phyloP scores from a whole-genome alignment of 64 coral and sea anemone genomes.

The Dendronephthya gigantea region DNA sequence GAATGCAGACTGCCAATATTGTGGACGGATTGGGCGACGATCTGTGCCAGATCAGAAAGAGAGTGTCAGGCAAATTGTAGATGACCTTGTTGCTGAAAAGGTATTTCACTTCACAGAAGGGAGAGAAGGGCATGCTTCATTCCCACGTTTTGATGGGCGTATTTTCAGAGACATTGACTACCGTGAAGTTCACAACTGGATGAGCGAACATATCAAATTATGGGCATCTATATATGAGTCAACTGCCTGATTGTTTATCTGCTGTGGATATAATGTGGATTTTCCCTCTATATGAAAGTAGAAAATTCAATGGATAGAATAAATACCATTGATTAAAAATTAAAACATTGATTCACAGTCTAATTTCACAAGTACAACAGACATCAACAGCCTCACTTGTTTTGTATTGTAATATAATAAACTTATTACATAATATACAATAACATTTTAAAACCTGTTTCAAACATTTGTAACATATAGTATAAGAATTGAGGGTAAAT shows the following conservation, averaged over 20 bases:
- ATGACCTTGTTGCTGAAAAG: background rate
- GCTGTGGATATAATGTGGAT: background rate
- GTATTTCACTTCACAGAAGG: conserved; percentile 15
- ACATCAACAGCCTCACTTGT: too few relatives aligned
- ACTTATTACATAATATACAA: too few relatives aligned
- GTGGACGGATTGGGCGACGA: background rate
- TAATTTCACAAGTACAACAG: too few relatives aligned
- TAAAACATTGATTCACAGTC: too few relatives aligned
- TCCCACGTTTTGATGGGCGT: background rate
- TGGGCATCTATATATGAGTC: background rate
- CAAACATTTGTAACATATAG: too few relatives aligned
- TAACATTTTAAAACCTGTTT: too few relatives aligned
- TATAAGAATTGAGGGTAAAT: too few relatives aligned
- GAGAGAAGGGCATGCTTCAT: background rate
- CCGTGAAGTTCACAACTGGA: background rate
- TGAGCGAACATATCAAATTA: background rate
- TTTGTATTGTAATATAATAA: too few relatives aligned
- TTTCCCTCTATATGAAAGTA: background rate
- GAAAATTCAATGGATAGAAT: background rate
- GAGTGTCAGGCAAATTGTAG: background rate
- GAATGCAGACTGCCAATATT: background rate
- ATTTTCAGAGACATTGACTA: background rate
- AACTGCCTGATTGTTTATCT: background rate
- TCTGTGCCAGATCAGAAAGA: background rate
- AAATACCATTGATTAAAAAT: too few relatives aligned